Evolutionary conservation across 2,113 vertebrate genomes (phyloP).

Genomic region (Phasianus colchicus): DNA sequence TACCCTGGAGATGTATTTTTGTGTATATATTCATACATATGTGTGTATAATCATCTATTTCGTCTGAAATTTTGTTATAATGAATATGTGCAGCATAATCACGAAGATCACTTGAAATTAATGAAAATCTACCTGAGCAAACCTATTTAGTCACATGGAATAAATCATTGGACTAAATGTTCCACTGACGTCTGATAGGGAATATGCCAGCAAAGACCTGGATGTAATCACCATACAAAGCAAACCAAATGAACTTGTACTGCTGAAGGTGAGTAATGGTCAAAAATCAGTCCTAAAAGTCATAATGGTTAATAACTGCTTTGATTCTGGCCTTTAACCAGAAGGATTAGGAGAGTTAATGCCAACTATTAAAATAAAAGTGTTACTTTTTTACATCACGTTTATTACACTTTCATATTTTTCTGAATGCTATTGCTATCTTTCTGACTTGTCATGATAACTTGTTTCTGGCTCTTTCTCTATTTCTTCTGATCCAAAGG

Average conservation of each 20-base stretch:
- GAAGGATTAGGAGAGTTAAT: background rate
- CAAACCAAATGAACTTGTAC: background rate
- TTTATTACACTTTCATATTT: conserved; percentile 8
- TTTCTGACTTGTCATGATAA: conserved; percentile 28
- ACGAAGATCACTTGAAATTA: background rate
- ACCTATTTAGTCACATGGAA: background rate
- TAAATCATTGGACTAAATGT: background rate
- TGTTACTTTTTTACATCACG: conserved; percentile 1
- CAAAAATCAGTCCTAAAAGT: conserved; percentile 3
- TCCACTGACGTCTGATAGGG: background rate
- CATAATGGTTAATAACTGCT: conserved; percentile 12
- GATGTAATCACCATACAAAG: background rate
- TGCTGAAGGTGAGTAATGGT: conserved; percentile 34
- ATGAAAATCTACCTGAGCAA: background rate
- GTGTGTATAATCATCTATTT: background rate
- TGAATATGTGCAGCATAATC: accelerated
- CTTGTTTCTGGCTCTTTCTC: conserved; percentile 4
- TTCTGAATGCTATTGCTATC: background rate
- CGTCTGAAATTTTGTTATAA: background rate
- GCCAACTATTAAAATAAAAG: background rate
- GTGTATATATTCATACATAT: accelerated
- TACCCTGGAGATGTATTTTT: background rate
- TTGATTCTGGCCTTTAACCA: background rate
- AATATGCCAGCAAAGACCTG: background rate
- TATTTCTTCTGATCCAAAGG: conserved; percentile 9